Base-by-base conservation (phyloP, 2,797 vertebrate genomes). In the Diglossa cyanea region DNA sequence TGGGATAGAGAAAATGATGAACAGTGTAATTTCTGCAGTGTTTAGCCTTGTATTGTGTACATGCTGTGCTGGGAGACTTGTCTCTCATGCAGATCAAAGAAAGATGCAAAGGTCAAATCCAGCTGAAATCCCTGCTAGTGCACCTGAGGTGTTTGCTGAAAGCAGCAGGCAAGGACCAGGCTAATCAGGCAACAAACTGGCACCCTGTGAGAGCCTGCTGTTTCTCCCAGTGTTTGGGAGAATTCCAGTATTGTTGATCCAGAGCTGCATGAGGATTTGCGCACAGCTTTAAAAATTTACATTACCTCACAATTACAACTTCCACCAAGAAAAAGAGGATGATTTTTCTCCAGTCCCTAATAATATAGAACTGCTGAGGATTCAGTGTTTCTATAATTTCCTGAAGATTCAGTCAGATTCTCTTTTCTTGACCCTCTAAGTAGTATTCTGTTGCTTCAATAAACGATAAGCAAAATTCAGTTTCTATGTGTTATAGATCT, bases 61-160 rank as follows among this genome's bases (percentile, higher is more conserved):
- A n/a, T 42, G 26, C 51, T 82, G 31, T 79, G 68, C 73, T 86
- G 50, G 74, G 57, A 90, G 47, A 58, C 37, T 75, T 88, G 62
- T 18, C 26, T 93, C 35, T 70, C 4, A 2, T 17, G 48, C 44
- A 78, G 66, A 95, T 92, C 67, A 82, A 54, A 90, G 66, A 81
- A 82, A 67, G 45, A 85, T 39, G 53, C 60, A 84, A 88, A 95
- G 93, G 90, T 95, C 90, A 95, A 88, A 76, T 45, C 26, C 76
- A 73, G 40, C 31, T 81, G 82, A 92, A 88, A 93, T 79, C 67
- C 28, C 63, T 79, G 55, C 67, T 67, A 57, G n/a, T 50, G 77
- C 57, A 73, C 67, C 72, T 82, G 74, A 92, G 45, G 53, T 65
- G 37, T 74, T 73, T 79, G 67, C 74, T 92, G 84, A 55, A 70